Evolutionary conservation across 2,797 vertebrate genomes (phyloP).

Genomic region (Lepus oiostolus): DNA sequence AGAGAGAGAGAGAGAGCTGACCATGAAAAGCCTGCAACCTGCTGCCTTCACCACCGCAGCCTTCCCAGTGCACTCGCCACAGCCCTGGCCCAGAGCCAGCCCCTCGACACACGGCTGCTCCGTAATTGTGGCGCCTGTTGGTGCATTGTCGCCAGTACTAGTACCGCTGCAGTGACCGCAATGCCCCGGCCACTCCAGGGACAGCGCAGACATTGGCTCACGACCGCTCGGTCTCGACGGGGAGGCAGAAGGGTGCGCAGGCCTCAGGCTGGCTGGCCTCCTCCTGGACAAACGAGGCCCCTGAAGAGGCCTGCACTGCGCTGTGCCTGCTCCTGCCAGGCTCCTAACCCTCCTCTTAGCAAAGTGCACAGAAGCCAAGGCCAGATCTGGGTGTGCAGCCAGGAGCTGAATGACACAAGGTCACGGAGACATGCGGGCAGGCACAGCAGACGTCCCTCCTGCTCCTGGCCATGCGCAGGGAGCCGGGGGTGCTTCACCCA

Average conservation of each 20-base stretch:
- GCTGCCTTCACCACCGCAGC: not conserved
- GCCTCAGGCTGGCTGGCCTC: conserved; percentile 17
- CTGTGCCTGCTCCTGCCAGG: not conserved
- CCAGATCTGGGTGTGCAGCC: not conserved
- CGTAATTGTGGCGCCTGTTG: not conserved
- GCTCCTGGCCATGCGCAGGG: not conserved
- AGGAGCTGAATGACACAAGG: not conserved
- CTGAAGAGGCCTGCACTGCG: not conserved
- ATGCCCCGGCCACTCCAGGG: conserved; percentile 53
- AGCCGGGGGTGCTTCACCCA: not conserved
- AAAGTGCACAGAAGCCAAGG: not conserved
- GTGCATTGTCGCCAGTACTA: conserved; percentile 51
- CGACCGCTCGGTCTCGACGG: conserved; percentile 26
- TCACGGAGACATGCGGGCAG: not conserved
- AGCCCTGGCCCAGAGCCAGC: conserved; percentile 12
- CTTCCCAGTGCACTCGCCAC: not conserved
- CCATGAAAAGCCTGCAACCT: not conserved
- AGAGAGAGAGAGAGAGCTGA: not conserved
- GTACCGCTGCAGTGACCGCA: conserved; percentile 53
- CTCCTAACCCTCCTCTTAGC: not conserved
- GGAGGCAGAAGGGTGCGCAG: conserved; percentile 31
- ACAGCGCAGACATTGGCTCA: conserved; percentile 78
- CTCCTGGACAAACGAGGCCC: conserved; percentile 30
- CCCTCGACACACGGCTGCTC: not conserved
- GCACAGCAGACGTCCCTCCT: not conserved